These are phyloP conservation scores for Anableps anableps DNA, from an alignment of 2,797 vertebrate species.

Conservation along the genomic window DNA sequence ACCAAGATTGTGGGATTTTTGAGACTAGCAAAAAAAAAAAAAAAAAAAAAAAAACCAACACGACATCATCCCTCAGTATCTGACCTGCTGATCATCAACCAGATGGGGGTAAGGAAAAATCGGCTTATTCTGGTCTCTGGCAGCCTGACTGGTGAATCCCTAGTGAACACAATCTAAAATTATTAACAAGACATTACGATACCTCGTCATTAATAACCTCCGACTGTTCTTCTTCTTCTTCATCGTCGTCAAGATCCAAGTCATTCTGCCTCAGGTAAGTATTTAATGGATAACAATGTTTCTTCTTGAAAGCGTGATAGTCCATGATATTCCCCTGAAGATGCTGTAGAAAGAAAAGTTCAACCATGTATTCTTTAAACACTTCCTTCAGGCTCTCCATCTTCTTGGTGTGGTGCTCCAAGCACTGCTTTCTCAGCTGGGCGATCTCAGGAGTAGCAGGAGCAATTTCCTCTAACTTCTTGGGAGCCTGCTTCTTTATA, in stretches of 20 bases:
- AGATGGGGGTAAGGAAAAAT: neutral
- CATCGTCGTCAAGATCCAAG: conserved; percentile 95
- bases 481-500: conserved; percentile 87
- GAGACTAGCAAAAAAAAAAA: neutral
- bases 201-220: conserved; percentile 99
- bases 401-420: conserved; percentile 92
- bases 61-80: neutral
- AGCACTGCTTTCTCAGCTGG: conserved; percentile 92
- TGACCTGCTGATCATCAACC: neutral
- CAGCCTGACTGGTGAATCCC: neutral
- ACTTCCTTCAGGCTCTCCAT: conserved; percentile 92
- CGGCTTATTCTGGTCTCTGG: neutral
- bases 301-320: conserved; percentile 96
- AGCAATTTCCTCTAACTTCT: conserved; percentile 94
- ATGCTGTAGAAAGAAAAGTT: conserved; percentile 97
- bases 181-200: conserved; percentile 55
- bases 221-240: conserved; percentile 96
- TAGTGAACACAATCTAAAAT: neutral
- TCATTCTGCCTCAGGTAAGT: conserved; percentile 96
- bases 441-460: conserved; percentile 92
- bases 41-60: no score
- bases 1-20: neutral
- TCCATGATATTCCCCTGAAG: conserved; percentile 99
- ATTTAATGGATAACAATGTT: conserved; percentile 92
- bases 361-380: conserved; percentile 94